Base-by-base conservation (phyloP, 2,888 invertebrate species). In the Anthophora plumipes region DNA sequence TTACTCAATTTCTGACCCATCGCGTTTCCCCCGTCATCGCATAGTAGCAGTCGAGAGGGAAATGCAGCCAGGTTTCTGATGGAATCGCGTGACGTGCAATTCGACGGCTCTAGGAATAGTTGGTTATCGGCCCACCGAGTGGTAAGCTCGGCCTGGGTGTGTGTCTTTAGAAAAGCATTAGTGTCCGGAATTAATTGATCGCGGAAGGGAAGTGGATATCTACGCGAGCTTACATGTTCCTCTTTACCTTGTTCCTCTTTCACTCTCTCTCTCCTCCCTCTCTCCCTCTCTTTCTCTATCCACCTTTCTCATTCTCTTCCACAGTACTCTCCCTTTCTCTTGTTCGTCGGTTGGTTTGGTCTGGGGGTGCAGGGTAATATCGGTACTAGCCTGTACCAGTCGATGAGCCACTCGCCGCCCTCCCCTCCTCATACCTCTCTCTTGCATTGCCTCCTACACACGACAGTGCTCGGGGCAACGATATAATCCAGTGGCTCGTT, bases 111-210 rank as follows among this genome's bases (percentile, higher is more conserved):
- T 84, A 82, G 82, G 87, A 85, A 88, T 87, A 85, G 89, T 87
- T 84, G 83, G 85, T 87, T 88, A 89, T 87, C 87, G 82, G 87
- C 71, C 57, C 46, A 46, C 17, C 81, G 87, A 87, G 87, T 82
- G 84, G 77, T 82, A 73, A 85, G 73, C 82, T 68, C 67, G 57
- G 78, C 63, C 54, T 80, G 83, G 86, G 87, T 85, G 85, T 90
- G 89, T 89, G 91, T 92, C 91, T 92, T 92, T 86, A 89, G 90
- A 91, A 89, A 90, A 91, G 92, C 91, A 91, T 92, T 91, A 91
- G 90, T 89, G 91, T 91, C 90, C 89, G 91, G 91, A 92, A 92
- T 92, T 92, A 92, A 92, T 92, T 92, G 92, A 92, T 91, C 92
- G 91, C 88, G 89, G 89, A 88, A 89, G 89, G 91, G 91, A 90